Evolutionary conservation across 37 sponge, comb jelly and placozoan genomes (phyloP), one percentile per base, ranked within the genome.

Genomic region (Theonella swinhoei): DNA sequence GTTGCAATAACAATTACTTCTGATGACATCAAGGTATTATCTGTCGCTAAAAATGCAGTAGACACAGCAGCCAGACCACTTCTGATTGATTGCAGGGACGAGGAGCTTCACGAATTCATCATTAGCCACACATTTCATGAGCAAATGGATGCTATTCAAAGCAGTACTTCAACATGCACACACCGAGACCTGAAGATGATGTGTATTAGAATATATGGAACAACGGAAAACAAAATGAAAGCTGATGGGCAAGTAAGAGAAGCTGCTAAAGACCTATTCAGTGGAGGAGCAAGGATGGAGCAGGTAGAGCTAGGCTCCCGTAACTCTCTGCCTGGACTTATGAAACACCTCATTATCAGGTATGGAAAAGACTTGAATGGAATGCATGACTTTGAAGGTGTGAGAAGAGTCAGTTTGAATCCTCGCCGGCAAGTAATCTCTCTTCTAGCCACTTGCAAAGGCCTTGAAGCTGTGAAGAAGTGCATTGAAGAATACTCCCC

Each of bases 161-260:
- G 42, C 17, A 17, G 26, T 24, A 89, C 84, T 9, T 26, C 39
- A 1, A 83, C 89, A 0, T 64, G 34, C 24, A 82, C 64, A 19
- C 8, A 58, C 35, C 20, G 30, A 11, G 61, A 86, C 43, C 24
- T 30, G 4, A 31, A 76, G 24, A 26, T 26, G 0, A 80, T 38
- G 42, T 66, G 33, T 23, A 54, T 91, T 28, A 78, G 71, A 58
- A 74, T 91, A n/a, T 91, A 83, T 87, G 91, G 91, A 36, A 65
- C 61, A 24, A 59, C 72, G 9, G 59, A 29, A 65, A 87, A 79
- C 39, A 43, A 42, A 30, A 32, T 41, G 4, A 8, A 4, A 31
- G 87, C 91, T 19, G 77, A 77, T 31, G 30, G 28, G 7, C 11
- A 7, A 47, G 14, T 47, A 17, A 14, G 14, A 47, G 54, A 47